Evolutionary conservation across 2,797 vertebrate species (phyloP).

Genomic region (Trematomus bernacchii): DNA sequence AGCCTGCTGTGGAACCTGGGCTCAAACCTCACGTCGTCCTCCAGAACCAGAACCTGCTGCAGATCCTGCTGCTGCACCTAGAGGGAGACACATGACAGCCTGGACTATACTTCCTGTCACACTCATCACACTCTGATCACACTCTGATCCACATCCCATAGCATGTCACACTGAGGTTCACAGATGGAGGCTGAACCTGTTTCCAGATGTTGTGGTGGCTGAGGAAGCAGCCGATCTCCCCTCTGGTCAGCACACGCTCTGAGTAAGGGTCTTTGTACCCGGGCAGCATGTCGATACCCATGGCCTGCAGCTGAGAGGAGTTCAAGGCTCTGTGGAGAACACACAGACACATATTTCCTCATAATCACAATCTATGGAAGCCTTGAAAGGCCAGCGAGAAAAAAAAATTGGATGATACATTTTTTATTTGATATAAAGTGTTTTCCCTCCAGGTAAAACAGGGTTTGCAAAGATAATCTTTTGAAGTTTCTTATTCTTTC

Average conservation of each 20-base stretch:
- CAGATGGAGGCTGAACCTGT: conserved; percentile 78
- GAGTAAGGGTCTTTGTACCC: conserved; percentile 91
- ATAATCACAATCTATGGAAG: neutral
- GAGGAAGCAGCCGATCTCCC: conserved; percentile 92
- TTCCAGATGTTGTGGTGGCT: conserved; percentile 92
- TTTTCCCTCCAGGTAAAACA: too few relatives aligned
- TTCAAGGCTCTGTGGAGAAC: conserved; percentile 84
- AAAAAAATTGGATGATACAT: too few relatives aligned
- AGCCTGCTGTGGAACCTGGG: conserved; percentile 88
- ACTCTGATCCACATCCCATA: neutral
- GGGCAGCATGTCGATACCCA: conserved; percentile 90
- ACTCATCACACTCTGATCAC: neutral
- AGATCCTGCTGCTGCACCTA: conserved; percentile 86
- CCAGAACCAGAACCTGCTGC: conserved; percentile 87
- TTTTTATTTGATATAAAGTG: too few relatives aligned
- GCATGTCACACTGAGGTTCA: neutral
- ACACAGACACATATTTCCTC: conserved; percentile 18
- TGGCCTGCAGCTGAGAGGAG: conserved; percentile 87
- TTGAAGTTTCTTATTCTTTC: too few relatives aligned
- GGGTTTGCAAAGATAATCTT: too few relatives aligned
- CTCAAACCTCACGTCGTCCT: conserved; percentile 91
- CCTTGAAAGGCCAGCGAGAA: too few relatives aligned
- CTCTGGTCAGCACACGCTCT: conserved; percentile 88
- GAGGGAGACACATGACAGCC: conserved; percentile 47
- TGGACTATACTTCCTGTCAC: neutral